Conservation (phyloP, 2,797 vertebrate species). For the Triplophysa bombifrons region DNA sequence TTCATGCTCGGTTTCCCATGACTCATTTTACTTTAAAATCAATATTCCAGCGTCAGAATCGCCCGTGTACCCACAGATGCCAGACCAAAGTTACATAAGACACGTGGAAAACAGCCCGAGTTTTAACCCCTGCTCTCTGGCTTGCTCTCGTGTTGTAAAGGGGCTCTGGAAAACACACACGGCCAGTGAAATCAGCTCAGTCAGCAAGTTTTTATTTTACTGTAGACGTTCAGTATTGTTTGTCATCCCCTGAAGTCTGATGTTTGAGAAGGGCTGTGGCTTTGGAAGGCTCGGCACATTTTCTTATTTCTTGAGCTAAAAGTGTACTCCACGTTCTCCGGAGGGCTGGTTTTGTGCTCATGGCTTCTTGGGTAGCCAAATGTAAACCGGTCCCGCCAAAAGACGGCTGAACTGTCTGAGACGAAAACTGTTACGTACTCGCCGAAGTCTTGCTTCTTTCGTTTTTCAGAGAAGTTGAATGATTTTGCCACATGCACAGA, state of each 20-base stretch:
- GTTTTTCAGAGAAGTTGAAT: slow-evolving; percentile 43
- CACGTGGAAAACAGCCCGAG: neutral
- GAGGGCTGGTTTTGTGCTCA: slow-evolving; percentile 33
- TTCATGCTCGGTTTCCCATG: slow-evolving; percentile 11
- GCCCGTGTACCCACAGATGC: neutral
- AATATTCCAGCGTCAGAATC: slow-evolving; percentile 16
- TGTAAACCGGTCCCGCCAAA: slow-evolving; percentile 27
- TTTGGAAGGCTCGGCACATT: slow-evolving; percentile 24
- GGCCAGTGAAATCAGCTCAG: slow-evolving; percentile 20
- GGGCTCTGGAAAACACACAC: slow-evolving; percentile 10
- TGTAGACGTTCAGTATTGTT: neutral
- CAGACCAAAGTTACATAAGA: slow-evolving; percentile 10
- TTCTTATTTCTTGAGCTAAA: slow-evolving; percentile 53
- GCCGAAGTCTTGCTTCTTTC: slow-evolving; percentile 14
- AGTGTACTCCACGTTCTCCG: slow-evolving; percentile 47
- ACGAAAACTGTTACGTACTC: neutral
- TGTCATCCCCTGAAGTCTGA: slow-evolving; percentile 27
- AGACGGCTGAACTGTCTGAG: slow-evolving; percentile 1
- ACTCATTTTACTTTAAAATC: slow-evolving; percentile 35
- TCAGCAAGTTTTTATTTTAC: slow-evolving; percentile 33
- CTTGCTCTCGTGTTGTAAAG: slow-evolving; percentile 27
- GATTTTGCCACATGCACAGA: slow-evolving; percentile 1
- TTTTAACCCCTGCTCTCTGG: neutral
- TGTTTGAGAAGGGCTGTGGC: slow-evolving; percentile 24
- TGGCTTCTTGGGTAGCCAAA: slow-evolving; percentile 23